These are phyloP conservation scores for Glaucopsyche alexis DNA, from an alignment of 2,888 invertebrate species.

Conservation along the genomic window DNA sequence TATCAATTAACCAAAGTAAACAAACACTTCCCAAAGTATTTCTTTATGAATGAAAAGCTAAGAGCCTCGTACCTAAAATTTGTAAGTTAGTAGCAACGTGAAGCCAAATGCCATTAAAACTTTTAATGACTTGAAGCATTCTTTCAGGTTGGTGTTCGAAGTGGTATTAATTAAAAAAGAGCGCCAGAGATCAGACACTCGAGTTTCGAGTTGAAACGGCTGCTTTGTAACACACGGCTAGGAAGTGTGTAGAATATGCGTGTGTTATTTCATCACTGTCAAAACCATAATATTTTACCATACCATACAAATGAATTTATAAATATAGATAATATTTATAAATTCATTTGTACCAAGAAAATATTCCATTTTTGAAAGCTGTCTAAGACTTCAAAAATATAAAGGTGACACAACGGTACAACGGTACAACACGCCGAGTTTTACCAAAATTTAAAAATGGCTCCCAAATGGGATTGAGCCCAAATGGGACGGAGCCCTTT, in stretches of 20 bases:
- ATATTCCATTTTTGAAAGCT: too few relatives aligned
- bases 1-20: constrained; percentile 12
- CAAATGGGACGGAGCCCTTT: too few relatives aligned
- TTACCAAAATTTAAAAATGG: too few relatives aligned
- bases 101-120: constrained; percentile 77
- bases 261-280: not conserved
- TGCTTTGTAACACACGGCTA: constrained; percentile 48
- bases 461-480: too few relatives aligned
- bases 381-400: too few relatives aligned
- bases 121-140: constrained; percentile 78
- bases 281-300: too few relatives aligned
- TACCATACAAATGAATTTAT: too few relatives aligned
- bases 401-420: too few relatives aligned
- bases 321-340: too few relatives aligned
- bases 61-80: constrained; percentile 65
- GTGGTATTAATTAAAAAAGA: constrained; percentile 78
- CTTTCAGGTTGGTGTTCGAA: constrained; percentile 73
- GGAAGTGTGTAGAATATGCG: constrained; percentile 15
- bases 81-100: constrained; percentile 60
- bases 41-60: constrained; percentile 49
- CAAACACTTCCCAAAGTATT: constrained; percentile 35
- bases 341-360: too few relatives aligned
- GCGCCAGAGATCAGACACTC: constrained; percentile 62
- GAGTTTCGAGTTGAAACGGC: constrained; percentile 49
- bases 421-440: too few relatives aligned